Evolutionary conservation across 2,113 vertebrate genomes (phyloP).

Genomic region (Pristiophorus japonicus): DNA sequence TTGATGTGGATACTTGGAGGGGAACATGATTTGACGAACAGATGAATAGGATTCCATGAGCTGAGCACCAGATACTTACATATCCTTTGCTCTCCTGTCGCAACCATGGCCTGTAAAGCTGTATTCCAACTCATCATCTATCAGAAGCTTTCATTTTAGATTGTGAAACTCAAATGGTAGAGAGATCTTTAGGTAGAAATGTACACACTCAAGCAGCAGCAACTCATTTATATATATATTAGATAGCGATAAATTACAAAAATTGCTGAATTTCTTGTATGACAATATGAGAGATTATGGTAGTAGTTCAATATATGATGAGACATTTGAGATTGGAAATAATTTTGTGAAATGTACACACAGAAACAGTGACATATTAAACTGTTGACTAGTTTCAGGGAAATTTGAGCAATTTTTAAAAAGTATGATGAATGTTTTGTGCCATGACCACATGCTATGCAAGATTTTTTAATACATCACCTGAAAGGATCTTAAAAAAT

Average conservation of each 20-base stretch:
- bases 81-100: not conserved
- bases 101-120: not conserved
- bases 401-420: not conserved
- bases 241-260: not conserved
- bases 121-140: not conserved
- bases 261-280: not conserved
- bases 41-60: not conserved
- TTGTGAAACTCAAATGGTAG: not conserved
- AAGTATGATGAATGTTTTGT: not conserved
- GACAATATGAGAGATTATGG: not conserved
- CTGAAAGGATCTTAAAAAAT: not conserved
- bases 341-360: not conserved
- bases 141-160: not conserved
- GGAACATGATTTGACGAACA: constrained; percentile 14
- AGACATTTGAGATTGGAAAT: not conserved
- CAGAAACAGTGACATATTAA: not conserved
- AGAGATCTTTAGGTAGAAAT: not conserved
- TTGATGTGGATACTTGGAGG: constrained; percentile 6
- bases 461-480: not conserved
- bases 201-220: not conserved
- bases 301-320: not conserved
- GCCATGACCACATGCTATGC: not conserved
- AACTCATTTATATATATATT: not conserved
- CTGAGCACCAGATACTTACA: not conserved
- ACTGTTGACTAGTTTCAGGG: not conserved